Percentiles rank a stretch among this genome's conserved stretches.
Conservation (phyloP, 2,888 invertebrate species). For the Stenodema calcarata region DNA sequence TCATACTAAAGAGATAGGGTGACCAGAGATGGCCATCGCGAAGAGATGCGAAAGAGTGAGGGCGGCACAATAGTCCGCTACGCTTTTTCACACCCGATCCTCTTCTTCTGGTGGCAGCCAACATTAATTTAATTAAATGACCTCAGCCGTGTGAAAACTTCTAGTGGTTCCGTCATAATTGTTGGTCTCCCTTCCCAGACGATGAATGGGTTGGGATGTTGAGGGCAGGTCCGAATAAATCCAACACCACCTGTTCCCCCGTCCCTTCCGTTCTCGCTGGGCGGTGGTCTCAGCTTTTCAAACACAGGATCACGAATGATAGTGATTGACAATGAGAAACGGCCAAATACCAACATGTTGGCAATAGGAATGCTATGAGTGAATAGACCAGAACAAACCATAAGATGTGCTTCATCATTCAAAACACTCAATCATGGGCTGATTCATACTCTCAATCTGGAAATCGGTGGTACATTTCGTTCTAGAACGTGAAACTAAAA, state of each 20-base stretch:
- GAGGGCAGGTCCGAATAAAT: slow-evolving; percentile 25
- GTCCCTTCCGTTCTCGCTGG: not conserved
- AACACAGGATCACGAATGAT: not conserved
- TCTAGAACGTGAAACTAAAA: too few species aligned
- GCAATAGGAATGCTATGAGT: too few species aligned
- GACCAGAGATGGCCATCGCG: not conserved
- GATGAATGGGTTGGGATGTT: not conserved
- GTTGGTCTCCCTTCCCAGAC: not conserved
- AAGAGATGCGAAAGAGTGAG: not conserved
- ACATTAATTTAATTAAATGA: slow-evolving; percentile 41
- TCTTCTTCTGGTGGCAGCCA: slow-evolving; percentile 2
- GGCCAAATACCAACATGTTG: not conserved
- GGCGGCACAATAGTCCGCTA: slow-evolving; percentile 2
- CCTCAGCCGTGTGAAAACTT: slow-evolving; percentile 35
- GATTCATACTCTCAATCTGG: too few species aligned
- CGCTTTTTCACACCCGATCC: not conserved
- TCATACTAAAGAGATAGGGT: slow-evolving; percentile 7
- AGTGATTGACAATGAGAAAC: not conserved
- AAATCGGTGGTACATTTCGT: too few species aligned
- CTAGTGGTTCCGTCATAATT: slow-evolving; percentile 31
- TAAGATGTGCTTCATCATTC: too few species aligned
- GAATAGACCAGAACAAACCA: too few species aligned
- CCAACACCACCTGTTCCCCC: slow-evolving; percentile 11
- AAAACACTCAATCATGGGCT: too few species aligned
- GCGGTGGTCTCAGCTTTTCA: not conserved